phyloP scores from a whole-genome alignment of 1,140 invertebrate species.

The Euglossa dilemma region DNA sequence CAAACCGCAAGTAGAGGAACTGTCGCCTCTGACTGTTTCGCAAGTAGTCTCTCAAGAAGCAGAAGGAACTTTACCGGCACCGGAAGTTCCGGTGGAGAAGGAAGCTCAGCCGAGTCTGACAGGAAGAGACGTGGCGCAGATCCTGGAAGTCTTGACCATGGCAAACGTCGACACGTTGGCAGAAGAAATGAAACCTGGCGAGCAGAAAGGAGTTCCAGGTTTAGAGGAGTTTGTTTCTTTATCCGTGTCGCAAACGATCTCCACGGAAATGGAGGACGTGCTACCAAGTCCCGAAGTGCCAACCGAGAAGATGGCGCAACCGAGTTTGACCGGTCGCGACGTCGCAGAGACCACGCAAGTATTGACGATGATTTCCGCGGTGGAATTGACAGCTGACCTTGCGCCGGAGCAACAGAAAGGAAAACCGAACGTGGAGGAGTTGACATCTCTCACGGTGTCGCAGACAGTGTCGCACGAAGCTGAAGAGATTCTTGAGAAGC shows the following conservation, averaged over 20 bases:
- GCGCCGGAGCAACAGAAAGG: conserved; percentile 68
- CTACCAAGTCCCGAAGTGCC: conserved; percentile 56
- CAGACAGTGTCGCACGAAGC: conserved; percentile 68
- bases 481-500: conserved; percentile 58
- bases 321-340: conserved; percentile 69
- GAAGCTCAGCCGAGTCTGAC: conserved; percentile 66
- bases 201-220: conserved; percentile 62
- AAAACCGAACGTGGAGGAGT: conserved; percentile 68
- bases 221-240: conserved; percentile 68
- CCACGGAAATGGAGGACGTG: conserved; percentile 64
- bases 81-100: conserved; percentile 63
- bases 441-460: conserved; percentile 67
- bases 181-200: conserved; percentile 52
- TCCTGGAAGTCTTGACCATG: conserved; percentile 68
- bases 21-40: conserved; percentile 64
- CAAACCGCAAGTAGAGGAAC: conserved; percentile 58
- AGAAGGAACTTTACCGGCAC: conserved; percentile 61
- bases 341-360: conserved; percentile 71
- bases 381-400: conserved; percentile 57
- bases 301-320: conserved; percentile 59
- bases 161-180: conserved; percentile 45
- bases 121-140: conserved; percentile 71
- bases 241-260: conserved; percentile 66
- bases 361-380: conserved; percentile 64
- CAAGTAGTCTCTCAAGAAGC: conserved; percentile 72